Conservation (phyloP, 2,888 invertebrate species). For the Tetropium fuscum region DNA sequence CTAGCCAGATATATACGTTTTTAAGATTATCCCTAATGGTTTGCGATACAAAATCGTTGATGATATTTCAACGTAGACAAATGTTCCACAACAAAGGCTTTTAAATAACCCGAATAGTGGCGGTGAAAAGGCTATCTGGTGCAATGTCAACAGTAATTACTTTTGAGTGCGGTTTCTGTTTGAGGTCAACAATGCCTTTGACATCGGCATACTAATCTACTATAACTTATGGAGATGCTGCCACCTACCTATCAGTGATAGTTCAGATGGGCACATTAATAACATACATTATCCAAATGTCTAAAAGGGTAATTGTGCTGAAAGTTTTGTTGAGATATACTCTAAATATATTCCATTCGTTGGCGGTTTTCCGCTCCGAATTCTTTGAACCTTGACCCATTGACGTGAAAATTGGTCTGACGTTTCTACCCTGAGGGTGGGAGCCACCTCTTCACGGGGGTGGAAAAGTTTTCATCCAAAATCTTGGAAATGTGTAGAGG, state of each 20-base stretch:
- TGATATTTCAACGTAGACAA: constrained; percentile 49
- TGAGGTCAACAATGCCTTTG: constrained; percentile 5
- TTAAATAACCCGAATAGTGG: constrained; percentile 9
- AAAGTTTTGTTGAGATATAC: no score
- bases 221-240: constrained; percentile 1
- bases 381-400: no score
- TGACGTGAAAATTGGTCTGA: no score
- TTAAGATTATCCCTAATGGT: constrained; percentile 55
- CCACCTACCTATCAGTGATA: not conserved
- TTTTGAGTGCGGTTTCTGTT: constrained; percentile 15
- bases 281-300: no score
- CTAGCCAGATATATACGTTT: constrained; percentile 43
- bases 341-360: no score
- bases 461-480: no score
- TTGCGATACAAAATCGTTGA: constrained; percentile 50
- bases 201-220: not conserved
- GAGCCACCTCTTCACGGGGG: no score
- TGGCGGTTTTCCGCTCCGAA: no score
- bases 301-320: no score
- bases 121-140: constrained; percentile 7
- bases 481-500: no score
- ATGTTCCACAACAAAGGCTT: constrained; percentile 12
- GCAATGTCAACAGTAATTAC: constrained; percentile 25
- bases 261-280: not conserved
- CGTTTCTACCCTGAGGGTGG: no score